Conservation (phyloP, 92 coral and sea anemone genomes). For the Phenganax marumi region DNA sequence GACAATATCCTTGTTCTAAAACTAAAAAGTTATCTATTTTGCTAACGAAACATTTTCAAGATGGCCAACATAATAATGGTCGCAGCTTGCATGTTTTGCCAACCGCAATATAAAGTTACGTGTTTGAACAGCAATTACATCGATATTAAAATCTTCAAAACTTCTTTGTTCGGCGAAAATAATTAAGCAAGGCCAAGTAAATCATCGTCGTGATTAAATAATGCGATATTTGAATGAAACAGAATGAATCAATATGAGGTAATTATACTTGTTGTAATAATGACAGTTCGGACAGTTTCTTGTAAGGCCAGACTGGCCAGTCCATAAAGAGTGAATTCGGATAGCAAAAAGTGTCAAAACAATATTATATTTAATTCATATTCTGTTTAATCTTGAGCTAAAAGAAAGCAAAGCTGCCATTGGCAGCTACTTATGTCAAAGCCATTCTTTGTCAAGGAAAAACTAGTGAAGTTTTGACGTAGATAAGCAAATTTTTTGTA, state of each 20-base stretch:
- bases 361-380: not conserved
- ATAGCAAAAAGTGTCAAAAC: no score
- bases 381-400: not conserved
- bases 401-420: no score
- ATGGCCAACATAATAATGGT: not conserved
- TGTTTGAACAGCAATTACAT: slow-evolving; percentile 18
- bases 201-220: not conserved
- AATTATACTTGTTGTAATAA: slow-evolving; percentile 2
- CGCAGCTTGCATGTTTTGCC: slow-evolving; percentile 24
- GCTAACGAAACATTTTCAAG: not conserved
- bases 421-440: no score
- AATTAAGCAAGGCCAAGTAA: not conserved
- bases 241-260: not conserved
- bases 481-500: no score
- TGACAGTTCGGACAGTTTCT: slow-evolving; percentile 12
- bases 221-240: no score
- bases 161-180: not conserved
- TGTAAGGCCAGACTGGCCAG: slow-evolving; percentile 10
- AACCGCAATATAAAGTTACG: slow-evolving; percentile 18
- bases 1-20: not conserved
- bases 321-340: not conserved
- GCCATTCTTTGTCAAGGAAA: no score
- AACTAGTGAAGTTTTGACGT: no score
- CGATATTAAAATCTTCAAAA: slow-evolving; percentile 18
- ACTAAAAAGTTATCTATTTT: not conserved